These are phyloP conservation scores for Osmoderma eremita DNA, from an alignment of 2,888 invertebrate species.

Conservation along the genomic window DNA sequence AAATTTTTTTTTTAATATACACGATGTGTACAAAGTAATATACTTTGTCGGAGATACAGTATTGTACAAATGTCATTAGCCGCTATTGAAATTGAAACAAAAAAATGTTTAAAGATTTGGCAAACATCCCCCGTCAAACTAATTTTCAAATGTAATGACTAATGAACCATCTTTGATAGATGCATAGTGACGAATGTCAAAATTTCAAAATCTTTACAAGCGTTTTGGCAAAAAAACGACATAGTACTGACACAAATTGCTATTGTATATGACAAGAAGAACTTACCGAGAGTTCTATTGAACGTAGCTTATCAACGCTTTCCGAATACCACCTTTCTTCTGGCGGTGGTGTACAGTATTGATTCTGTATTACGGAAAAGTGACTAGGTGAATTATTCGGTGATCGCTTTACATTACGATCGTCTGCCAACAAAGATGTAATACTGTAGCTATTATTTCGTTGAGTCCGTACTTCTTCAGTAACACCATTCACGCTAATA, in stretches of 20 bases:
- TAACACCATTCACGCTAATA: conserved; percentile 54
- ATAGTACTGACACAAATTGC: background rate
- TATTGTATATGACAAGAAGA: background rate
- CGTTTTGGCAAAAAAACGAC: no score
- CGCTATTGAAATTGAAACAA: no score
- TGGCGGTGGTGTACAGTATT: conserved; percentile 62
- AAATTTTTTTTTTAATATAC: no score
- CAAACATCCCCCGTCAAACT: no score
- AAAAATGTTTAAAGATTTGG: no score
- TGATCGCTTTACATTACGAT: conserved; percentile 58
- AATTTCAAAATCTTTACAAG: no score
- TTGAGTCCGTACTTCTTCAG: conserved; percentile 49
- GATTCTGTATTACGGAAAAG: conserved; percentile 50
- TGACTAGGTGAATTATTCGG: conserved; percentile 60
- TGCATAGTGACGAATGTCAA: no score
- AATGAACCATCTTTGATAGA: no score
- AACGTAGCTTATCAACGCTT: conserved; percentile 61
- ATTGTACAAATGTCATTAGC: no score
- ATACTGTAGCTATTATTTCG: conserved; percentile 82
- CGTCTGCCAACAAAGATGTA: conserved; percentile 80
- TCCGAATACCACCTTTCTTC: conserved; percentile 62
- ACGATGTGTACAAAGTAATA: no score
- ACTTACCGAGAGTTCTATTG: conserved; percentile 62
- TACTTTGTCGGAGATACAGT: no score
- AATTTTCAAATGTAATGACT: no score